Percentiles rank a stretch among this genome's conserved stretches.
phyloP scores from a whole-genome alignment of 2,797 vertebrate genomes.

The Lacerta agilis region DNA sequence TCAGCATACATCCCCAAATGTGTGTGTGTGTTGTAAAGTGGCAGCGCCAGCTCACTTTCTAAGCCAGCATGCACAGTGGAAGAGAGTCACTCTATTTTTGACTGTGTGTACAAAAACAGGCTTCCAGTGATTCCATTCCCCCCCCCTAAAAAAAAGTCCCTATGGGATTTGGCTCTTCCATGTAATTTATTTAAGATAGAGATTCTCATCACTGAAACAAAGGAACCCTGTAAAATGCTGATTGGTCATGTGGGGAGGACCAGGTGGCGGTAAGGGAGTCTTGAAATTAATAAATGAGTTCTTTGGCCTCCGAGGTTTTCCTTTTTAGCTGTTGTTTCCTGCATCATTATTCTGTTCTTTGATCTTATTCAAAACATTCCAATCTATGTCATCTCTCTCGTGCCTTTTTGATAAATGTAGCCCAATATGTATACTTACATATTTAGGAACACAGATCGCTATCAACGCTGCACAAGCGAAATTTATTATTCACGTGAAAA shows the following conservation, averaged over 20 bases:
- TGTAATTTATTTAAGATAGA: not conserved
- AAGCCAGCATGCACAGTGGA: not conserved
- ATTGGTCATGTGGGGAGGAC: not conserved
- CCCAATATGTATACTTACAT: conserved; percentile 76
- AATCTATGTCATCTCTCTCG: conserved; percentile 71
- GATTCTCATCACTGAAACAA: not conserved
- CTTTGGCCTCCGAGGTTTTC: conserved; percentile 66
- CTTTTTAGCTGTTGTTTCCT: conserved; percentile 73
- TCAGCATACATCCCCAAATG: too few relatives aligned
- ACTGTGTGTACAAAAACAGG: not conserved
- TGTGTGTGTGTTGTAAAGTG: not conserved
- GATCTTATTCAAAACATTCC: conserved; percentile 73
- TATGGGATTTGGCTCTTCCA: not conserved
- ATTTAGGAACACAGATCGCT: conserved; percentile 74
- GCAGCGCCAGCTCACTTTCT: not conserved
- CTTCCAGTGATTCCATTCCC: not conserved
- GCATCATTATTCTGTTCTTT: conserved; percentile 78
- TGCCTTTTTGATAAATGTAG: conserved; percentile 73
- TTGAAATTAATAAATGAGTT: conserved; percentile 71
- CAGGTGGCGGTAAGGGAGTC: conserved; percentile 37
- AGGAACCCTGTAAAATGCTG: not conserved
- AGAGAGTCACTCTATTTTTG: not conserved
- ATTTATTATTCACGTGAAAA: conserved; percentile 69
- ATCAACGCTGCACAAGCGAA: conserved; percentile 66
- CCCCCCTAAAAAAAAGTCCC: not conserved